Evolutionary conservation across 1,140 invertebrate species (phyloP).

Genomic region (Drosophila kanapiae): DNA sequence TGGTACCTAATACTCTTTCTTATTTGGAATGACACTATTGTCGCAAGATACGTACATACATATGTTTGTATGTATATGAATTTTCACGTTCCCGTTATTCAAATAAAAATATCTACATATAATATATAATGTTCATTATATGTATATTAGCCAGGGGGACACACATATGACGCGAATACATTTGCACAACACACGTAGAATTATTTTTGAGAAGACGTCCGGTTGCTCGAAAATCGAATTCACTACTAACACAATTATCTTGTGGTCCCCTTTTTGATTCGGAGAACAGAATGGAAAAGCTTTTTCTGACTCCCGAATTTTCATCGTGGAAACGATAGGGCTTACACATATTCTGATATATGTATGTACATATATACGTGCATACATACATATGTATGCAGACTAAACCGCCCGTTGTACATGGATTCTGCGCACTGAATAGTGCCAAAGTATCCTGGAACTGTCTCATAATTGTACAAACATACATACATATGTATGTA

Average conservation of each 20-base stretch:
- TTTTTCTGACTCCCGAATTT: constrained; percentile 22
- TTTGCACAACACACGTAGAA: constrained; percentile 7
- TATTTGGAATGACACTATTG: constrained; percentile 25
- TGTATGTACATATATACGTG: too few relatives aligned
- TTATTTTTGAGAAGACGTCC: constrained; percentile 47
- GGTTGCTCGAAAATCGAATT: constrained; percentile 69
- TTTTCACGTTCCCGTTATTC: constrained; percentile 18
- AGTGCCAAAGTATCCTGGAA: constrained; percentile 8
- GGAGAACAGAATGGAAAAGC: constrained; percentile 33
- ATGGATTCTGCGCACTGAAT: constrained; percentile 5
- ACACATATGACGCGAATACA: constrained; percentile 29
- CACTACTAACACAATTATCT: constrained; percentile 57
- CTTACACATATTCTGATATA: constrained; percentile 1
- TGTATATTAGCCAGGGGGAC: constrained; percentile 31
- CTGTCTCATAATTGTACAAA: background rate
- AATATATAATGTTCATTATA: constrained; percentile 16
- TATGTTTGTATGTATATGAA: background rate
- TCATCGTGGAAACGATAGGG: constrained; percentile 6
- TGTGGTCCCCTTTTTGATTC: constrained; percentile 27
- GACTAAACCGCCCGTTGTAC: background rate
- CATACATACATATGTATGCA: too few relatives aligned
- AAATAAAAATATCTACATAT: constrained; percentile 43
- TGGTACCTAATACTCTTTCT: constrained; percentile 3
- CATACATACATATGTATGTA: background rate
- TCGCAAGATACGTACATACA: background rate